phyloP scores from a whole-genome alignment of 2,888 invertebrate genomes.

The Melipona beecheii region DNA sequence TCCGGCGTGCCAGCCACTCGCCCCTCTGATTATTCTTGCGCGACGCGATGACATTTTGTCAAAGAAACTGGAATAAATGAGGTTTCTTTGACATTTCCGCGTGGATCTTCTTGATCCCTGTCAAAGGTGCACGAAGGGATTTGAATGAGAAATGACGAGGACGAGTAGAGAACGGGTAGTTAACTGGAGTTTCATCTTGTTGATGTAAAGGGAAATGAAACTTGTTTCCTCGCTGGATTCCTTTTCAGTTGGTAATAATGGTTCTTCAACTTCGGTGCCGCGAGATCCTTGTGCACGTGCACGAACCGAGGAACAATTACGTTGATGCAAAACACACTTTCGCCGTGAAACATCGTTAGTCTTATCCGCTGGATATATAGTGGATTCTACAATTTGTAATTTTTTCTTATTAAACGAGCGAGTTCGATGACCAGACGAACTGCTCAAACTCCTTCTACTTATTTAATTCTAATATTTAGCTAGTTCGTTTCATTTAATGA shows the following conservation, averaged over 20 bases:
- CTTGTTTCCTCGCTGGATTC: neutral
- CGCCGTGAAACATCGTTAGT: neutral
- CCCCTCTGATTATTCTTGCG: neutral
- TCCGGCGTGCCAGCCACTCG: neutral
- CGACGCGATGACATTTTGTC: neutral
- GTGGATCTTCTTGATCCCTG: neutral
- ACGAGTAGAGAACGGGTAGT: neutral
- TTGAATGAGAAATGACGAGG: neutral
- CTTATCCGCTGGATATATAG: too few species aligned
- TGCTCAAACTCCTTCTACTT: too few species aligned
- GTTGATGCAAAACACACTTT: neutral
- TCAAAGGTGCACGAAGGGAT: neutral
- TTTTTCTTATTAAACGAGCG: too few species aligned
- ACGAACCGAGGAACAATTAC: neutral
- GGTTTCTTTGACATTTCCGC: neutral
- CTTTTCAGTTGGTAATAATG: neutral
- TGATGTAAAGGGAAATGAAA: neutral
- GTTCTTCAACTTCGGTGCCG: neutral
- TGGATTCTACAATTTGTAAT: too few species aligned
- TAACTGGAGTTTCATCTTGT: neutral
- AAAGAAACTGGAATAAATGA: conserved; percentile 4
- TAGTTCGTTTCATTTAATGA: too few species aligned
- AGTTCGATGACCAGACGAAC: too few species aligned
- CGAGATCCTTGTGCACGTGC: neutral
- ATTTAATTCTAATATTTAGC: too few species aligned